Percentiles rank a stretch among this genome's conserved stretches.
phyloP scores from a whole-genome alignment of 2,888 invertebrate species.

The Alloplasta piceator region DNA sequence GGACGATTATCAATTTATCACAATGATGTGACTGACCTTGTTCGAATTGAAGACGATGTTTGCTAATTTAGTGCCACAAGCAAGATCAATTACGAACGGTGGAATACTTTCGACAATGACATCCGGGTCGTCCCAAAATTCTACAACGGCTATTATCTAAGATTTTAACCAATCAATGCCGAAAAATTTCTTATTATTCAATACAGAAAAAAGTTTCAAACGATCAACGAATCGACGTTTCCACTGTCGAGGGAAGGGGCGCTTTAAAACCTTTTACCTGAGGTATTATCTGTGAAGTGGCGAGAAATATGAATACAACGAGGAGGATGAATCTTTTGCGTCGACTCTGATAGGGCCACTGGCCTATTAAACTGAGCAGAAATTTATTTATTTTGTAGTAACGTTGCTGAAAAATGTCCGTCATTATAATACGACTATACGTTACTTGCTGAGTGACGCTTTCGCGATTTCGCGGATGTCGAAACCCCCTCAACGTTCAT shows the following conservation, averaged over 20 bases:
- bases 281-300: slow-evolving; percentile 40
- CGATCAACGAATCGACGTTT: background rate
- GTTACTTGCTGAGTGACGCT: slow-evolving; percentile 24
- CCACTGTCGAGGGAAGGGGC: too few species aligned
- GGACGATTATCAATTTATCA: background rate
- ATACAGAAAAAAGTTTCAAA: background rate
- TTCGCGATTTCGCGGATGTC: background rate
- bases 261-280: slow-evolving; percentile 35
- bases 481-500: background rate
- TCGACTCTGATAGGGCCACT: slow-evolving; percentile 39
- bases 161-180: background rate
- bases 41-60: slow-evolving; percentile 30
- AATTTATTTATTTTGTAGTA: slow-evolving; percentile 55
- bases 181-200: background rate
- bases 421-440: slow-evolving; percentile 14
- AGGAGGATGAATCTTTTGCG: slow-evolving; percentile 24
- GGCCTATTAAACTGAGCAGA: slow-evolving; percentile 39
- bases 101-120: slow-evolving; percentile 49
- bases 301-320: slow-evolving; percentile 20
- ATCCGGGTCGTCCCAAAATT: slow-evolving; percentile 36
- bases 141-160: slow-evolving; percentile 51
- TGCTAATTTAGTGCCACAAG: slow-evolving; percentile 39
- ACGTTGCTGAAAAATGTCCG: slow-evolving; percentile 40
- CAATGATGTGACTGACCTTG: slow-evolving; percentile 35
- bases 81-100: slow-evolving; percentile 45